Conservation (phyloP, 2,113 vertebrate genomes). For the Chaetops frenatus region DNA sequence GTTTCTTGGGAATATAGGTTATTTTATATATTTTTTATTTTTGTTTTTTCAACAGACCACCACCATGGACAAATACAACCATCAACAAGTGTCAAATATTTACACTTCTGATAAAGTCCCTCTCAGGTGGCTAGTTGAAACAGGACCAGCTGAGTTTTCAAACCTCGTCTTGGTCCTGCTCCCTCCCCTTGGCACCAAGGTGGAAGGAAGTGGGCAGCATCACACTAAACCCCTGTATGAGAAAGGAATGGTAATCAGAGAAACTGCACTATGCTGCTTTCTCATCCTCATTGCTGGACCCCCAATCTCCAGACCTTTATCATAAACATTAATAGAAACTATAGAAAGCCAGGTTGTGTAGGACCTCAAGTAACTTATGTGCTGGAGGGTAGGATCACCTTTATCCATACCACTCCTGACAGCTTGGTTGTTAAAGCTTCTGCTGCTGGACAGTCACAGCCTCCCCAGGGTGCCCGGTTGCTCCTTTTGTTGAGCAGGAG, state of each 20-base stretch:
- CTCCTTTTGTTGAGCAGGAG: not conserved
- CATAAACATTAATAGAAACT: not conserved
- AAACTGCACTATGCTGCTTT: not conserved
- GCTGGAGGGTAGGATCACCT: not conserved
- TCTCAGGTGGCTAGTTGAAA: not conserved
- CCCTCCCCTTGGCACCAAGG: not conserved
- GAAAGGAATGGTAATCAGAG: not conserved
- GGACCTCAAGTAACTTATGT: not conserved
- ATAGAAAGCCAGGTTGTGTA: not conserved
- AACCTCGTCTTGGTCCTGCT: not conserved
- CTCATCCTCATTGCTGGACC: not conserved
- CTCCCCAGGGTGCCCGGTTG: accelerated
- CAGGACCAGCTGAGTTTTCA: not conserved
- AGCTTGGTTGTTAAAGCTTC: not conserved
- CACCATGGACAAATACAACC: not conserved
- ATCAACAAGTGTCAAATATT: not conserved
- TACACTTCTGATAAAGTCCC: not conserved
- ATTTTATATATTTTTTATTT: not conserved
- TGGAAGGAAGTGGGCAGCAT: not conserved
- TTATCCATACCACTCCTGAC: not conserved
- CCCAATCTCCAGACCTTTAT: not conserved
- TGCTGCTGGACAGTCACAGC: not conserved
- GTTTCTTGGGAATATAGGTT: not conserved
- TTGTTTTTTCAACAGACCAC: not conserved
- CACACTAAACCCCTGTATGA: not conserved